Evolutionary conservation across 2,797 vertebrate genomes (phyloP).

Genomic region (Enteromius viviparus): DNA sequence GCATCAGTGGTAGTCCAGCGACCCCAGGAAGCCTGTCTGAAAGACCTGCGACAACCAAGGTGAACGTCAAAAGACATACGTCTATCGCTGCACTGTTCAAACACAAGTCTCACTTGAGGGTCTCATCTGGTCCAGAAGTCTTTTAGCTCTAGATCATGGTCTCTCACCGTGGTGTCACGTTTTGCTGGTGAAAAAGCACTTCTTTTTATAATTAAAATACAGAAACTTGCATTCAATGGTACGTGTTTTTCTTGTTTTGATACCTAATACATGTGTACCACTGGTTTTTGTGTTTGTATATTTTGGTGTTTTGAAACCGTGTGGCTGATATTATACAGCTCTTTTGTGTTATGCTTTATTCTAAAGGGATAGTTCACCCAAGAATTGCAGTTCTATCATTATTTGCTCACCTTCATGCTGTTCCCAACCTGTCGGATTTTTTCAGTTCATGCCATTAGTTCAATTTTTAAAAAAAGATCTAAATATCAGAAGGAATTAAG

Average conservation of each 20-base stretch:
- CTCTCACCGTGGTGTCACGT: conserved; percentile 5
- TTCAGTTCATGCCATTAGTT: neutral
- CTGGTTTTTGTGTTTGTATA: neutral
- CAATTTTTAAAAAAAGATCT: no score
- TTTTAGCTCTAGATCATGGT: conserved; percentile 17
- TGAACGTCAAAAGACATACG: conserved; percentile 71
- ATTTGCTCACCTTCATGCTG: neutral
- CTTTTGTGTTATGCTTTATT: neutral
- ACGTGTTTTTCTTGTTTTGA: neutral
- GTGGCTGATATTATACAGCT: neutral
- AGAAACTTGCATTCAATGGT: neutral
- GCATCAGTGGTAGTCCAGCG: neutral
- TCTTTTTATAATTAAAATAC: conserved; percentile 2
- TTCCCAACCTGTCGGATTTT: neutral
- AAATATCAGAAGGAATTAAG: no score
- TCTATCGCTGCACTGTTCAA: conserved; percentile 78
- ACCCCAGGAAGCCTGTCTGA: conserved; percentile 28
- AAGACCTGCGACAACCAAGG: conserved; percentile 22
- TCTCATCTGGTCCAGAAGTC: conserved; percentile 53
- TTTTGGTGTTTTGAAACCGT: neutral
- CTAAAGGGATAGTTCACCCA: neutral
- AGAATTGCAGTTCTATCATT: neutral
- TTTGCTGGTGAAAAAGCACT: conserved; percentile 1
- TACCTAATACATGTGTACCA: neutral
- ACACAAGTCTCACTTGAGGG: conserved; percentile 66